Evolutionary conservation across 2,797 vertebrate species (phyloP), one percentile per base, ranked within the genome.

Genomic region (Adelosebastes latens): DNA sequence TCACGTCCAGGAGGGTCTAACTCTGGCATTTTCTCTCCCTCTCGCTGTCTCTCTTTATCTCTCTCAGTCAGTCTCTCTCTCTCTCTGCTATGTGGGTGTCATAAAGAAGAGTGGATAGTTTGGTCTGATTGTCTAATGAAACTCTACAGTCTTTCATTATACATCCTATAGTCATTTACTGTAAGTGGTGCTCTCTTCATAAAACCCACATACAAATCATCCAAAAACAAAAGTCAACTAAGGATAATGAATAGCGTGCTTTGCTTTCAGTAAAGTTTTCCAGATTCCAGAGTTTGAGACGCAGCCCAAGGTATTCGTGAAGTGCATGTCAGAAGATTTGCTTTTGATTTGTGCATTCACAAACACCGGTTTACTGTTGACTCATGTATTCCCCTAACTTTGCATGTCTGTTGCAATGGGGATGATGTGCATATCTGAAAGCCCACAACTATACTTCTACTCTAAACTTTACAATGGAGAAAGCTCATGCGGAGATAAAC

Each of bases 71-170:
- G 63, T 65, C 69, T 61, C 34, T 73, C 49, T 65, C 72, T 29
- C 39, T 58, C 49, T 53, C 74, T 11, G 34, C 58, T 83, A 20
- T 68, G 62, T 81, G 61, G 55, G 68, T 82, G 60, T 87, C 75
- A 81, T 90, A 84, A 90, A 93, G 74, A 65, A 75, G 79, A 89
- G 80, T 82, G 74, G 79, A 83, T 86, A 77, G 83, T 92, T 92
- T 81, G 55, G 42, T 79, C 77, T 92, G 83, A 93, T 91, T 91
- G 79, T 90, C 83, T 82, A 84, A 91, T 92, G 81, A 91, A 89
- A 83, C 62, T 86, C 75, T 80, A 53, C 60, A 59, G 53, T 69
- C 49, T 79, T 73, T 77, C 46, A 78, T 87, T 78, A 84, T 52
- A 66, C 49, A 82, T 89, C 86, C 67, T 55, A 58, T 81, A 71